These are phyloP conservation scores for Athetis lepigone DNA, from an alignment of 2,888 invertebrate species.

Conservation along the genomic window DNA sequence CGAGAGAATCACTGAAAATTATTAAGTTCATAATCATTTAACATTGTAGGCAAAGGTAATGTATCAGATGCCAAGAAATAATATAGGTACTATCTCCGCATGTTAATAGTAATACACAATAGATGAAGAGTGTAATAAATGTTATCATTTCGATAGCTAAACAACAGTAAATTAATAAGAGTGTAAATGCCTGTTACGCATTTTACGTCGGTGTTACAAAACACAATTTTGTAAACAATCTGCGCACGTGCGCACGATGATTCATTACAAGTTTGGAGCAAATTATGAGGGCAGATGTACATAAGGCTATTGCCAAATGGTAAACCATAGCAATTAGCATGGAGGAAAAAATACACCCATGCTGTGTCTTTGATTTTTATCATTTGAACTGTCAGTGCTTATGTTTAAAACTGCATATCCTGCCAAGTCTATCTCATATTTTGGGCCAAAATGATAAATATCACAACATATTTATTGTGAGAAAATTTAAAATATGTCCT, in stretches of 20 bases:
- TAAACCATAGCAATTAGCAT: neutral
- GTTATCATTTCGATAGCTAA: slow-evolving; percentile 67
- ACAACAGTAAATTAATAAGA: slow-evolving; percentile 73
- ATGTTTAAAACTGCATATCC: slow-evolving; percentile 18
- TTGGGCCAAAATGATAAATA: slow-evolving; percentile 13
- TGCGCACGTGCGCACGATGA: slow-evolving; percentile 81
- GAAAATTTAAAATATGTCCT: slow-evolving; percentile 16
- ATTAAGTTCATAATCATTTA: slow-evolving; percentile 18
- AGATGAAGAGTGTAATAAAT: slow-evolving; percentile 56
- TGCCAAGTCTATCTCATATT: slow-evolving; percentile 29
- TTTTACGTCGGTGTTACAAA: slow-evolving; percentile 80
- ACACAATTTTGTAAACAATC: slow-evolving; percentile 85
- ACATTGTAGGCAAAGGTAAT: slow-evolving; percentile 25
- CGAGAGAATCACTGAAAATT: slow-evolving; percentile 2
- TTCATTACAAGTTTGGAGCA: slow-evolving; percentile 72
- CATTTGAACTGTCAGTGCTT: slow-evolving; percentile 3
- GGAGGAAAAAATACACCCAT: neutral
- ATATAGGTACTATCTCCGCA: slow-evolving; percentile 54
- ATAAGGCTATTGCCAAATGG: slow-evolving; percentile 61
- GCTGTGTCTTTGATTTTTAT: neutral
- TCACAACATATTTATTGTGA: slow-evolving; percentile 14
- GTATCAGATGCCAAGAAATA: slow-evolving; percentile 43
- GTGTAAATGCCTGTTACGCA: slow-evolving; percentile 74
- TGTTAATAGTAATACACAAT: slow-evolving; percentile 57
- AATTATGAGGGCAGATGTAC: slow-evolving; percentile 73